phyloP scores from a whole-genome alignment of 1,140 invertebrate genomes.

The Thaumatotibia leucotreta region DNA sequence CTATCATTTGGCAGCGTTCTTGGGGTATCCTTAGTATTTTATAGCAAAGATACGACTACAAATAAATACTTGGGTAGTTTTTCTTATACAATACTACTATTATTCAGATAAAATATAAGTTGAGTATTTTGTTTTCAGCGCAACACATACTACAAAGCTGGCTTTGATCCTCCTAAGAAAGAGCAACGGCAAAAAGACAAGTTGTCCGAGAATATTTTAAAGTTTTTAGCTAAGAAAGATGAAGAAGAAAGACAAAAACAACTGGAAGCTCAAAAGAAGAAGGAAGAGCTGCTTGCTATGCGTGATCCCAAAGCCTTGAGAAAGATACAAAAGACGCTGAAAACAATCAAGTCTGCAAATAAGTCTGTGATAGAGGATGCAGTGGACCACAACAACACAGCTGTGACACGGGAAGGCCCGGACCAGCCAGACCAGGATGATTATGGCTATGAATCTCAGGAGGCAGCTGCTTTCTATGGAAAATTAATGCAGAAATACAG shows the following conservation, averaged over 20 bases:
- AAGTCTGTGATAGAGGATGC: slow-evolving; percentile 91
- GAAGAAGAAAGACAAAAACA: slow-evolving; percentile 84
- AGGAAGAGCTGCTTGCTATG: slow-evolving; percentile 82
- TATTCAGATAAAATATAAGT: not conserved
- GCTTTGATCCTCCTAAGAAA: slow-evolving; percentile 90
- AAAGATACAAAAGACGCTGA: slow-evolving; percentile 80
- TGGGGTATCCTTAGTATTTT: slow-evolving; percentile 12
- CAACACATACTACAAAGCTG: slow-evolving; percentile 82
- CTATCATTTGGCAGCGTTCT: too few relatives aligned
- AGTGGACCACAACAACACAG: slow-evolving; percentile 85
- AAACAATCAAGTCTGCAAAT: slow-evolving; percentile 91
- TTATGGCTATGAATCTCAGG: slow-evolving; percentile 90
- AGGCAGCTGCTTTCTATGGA: slow-evolving; percentile 87
- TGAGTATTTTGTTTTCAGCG: slow-evolving; percentile 41
- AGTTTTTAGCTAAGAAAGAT: slow-evolving; percentile 88
- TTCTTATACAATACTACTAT: not conserved
- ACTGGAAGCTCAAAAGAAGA: slow-evolving; percentile 80
- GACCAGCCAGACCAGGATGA: slow-evolving; percentile 93
- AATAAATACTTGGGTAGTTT: too few relatives aligned
- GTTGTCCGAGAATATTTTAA: slow-evolving; percentile 87
- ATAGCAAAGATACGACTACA: not conserved
- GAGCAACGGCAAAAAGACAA: slow-evolving; percentile 81
- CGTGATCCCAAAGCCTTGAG: slow-evolving; percentile 84
- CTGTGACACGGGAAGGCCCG: slow-evolving; percentile 83
- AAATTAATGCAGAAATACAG: slow-evolving; percentile 91